Evolutionary conservation across 1,140 invertebrate genomes (phyloP).

Genomic region (Anoplolepis gracilipes): DNA sequence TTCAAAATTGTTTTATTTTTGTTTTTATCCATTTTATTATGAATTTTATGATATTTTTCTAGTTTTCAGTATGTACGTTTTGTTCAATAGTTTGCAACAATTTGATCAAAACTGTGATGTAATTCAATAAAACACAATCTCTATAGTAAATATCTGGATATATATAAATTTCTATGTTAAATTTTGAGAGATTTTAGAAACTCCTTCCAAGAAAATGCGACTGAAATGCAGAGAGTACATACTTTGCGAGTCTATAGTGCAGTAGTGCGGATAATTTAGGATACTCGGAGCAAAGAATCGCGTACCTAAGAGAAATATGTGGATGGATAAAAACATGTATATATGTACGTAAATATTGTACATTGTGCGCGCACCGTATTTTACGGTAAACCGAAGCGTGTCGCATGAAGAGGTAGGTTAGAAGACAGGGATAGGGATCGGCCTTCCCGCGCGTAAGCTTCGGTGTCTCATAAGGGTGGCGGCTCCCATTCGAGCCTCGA

Average conservation of each 20-base stretch:
- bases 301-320: slow-evolving; percentile 76
- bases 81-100: too few relatives aligned
- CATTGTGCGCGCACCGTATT: slow-evolving; percentile 61
- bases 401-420: slow-evolving; percentile 62
- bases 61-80: too few relatives aligned
- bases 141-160: too few relatives aligned
- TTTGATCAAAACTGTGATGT: too few relatives aligned
- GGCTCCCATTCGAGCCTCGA: slow-evolving; percentile 23
- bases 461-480: slow-evolving; percentile 28
- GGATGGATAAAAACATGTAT: slow-evolving; percentile 71
- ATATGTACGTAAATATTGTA: slow-evolving; percentile 31
- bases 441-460: slow-evolving; percentile 18
- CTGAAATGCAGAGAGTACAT: slow-evolving; percentile 69
- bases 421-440: slow-evolving; percentile 45
- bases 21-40: too few relatives aligned
- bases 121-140: too few relatives aligned
- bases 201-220: slow-evolving; percentile 12
- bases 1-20: too few relatives aligned
- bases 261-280: slow-evolving; percentile 77
- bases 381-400: slow-evolving; percentile 78
- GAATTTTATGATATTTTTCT: too few relatives aligned
- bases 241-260: slow-evolving; percentile 66
- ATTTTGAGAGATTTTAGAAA: too few relatives aligned
- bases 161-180: too few relatives aligned
- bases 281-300: slow-evolving; percentile 72